Base-by-base conservation (phyloP, 1,140 invertebrate genomes). In the Tetramorium parvispinum region DNA sequence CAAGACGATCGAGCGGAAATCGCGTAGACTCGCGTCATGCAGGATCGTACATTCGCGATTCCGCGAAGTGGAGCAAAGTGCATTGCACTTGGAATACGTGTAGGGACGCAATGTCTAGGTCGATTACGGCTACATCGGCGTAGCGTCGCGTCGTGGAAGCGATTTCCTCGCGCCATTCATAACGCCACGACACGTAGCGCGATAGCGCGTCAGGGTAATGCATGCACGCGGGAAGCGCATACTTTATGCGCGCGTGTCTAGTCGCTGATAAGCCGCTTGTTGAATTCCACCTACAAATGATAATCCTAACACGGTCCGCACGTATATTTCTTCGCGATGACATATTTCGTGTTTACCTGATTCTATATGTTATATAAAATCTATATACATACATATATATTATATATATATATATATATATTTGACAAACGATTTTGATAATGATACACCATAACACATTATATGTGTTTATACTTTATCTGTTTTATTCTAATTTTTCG, bases 61-160 rank as follows among this genome's bases (percentile, higher is more conserved):
- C 63, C 71, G 13, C 49, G 49, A 89, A 86, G 49, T 88, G 57
- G 68, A 89, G 76, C 76, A 82, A 76, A 88, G 87, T 75, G 37
- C 6, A 65, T 70, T 27, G 55, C 57, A n/a, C 63, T 55, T 40
- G 59, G 59, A 59, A n/a, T 81, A 37, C 51, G 66, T 32, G 68
- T 78, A 90, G 83, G 85, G 81, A 85, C 68, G 81, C 88, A 90
- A 90, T 89, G 88, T 90, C 88, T 90, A 90, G 88, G 89, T 87
- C 88, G 78, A 32, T 59, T 89, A 70, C 68, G 68, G 85, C 75
- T 75, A 85, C 73, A 63, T 82, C 40, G 70, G 55, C 37, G 43
- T 76, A 16, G 46, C 55, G 49, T 51, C 71, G 51, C 63, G 66
- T 21, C 24, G 78, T 40, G 51, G 51, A 59, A 55, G 71, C 57